These are phyloP conservation scores for Melolontha melolontha DNA, from an alignment of 2,888 invertebrate species.

Conservation along the genomic window DNA sequence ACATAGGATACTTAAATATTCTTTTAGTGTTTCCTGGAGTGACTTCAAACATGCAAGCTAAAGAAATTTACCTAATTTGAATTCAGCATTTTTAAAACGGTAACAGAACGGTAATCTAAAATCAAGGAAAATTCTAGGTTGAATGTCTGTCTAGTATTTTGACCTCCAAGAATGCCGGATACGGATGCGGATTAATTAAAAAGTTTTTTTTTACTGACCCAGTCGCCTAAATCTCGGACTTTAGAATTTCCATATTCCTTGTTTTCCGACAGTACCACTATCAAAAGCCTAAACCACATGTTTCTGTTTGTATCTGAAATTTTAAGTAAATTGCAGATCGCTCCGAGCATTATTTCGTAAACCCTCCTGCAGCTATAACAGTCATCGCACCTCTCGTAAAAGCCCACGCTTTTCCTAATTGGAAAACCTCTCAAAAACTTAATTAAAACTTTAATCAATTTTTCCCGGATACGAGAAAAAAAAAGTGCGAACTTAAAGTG, in stretches of 20 bases:
- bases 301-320: slow-evolving; percentile 5
- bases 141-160: no score
- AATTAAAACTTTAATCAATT: slow-evolving; percentile 31
- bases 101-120: no score
- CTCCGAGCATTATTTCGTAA: no score
- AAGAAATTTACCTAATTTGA: no score
- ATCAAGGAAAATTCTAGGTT: no score
- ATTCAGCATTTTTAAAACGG: no score
- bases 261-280: neutral
- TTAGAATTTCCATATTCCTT: slow-evolving; percentile 13
- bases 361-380: no score
- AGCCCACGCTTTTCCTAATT: slow-evolving; percentile 16
- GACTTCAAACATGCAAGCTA: no score
- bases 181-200: slow-evolving; percentile 35
- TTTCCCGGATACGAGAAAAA: slow-evolving; percentile 1
- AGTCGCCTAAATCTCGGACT: neutral
- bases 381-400: no score
- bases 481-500: slow-evolving; percentile 1
- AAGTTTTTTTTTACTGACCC: slow-evolving; percentile 17
- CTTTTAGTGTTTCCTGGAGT: no score
- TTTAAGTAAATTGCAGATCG: slow-evolving; percentile 21
- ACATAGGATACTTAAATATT: no score
- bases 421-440: slow-evolving; percentile 11
- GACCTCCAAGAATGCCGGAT: neutral
- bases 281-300: no score